phyloP scores from a whole-genome alignment of 2,888 invertebrate genomes.

The Rhingia rostrata region DNA sequence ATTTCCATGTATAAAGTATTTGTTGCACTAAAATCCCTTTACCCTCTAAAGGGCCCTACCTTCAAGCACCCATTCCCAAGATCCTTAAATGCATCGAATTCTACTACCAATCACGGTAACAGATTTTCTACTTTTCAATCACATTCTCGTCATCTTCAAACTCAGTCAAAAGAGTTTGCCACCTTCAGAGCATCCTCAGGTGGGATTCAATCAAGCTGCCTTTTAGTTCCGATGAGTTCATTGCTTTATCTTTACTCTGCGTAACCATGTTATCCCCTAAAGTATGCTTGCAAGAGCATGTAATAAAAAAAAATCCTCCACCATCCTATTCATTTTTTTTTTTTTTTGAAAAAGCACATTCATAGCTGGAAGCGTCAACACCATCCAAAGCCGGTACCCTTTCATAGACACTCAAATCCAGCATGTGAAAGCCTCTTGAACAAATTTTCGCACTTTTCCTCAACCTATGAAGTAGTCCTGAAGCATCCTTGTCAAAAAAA shows the following conservation, averaged over 20 bases:
- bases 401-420: not conserved
- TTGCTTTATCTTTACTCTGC: not conserved
- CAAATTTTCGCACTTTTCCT: constrained; percentile 65
- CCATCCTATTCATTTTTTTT: no score
- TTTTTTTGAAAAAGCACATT: constrained; percentile 10
- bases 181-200: not conserved
- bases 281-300: not conserved
- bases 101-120: no score
- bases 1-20: no score
- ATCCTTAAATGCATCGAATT: no score
- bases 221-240: not conserved
- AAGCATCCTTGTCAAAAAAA: constrained; percentile 54
- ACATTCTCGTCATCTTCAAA: not conserved
- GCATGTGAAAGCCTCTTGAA: constrained; percentile 60
- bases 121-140: no score
- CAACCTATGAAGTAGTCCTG: constrained; percentile 52
- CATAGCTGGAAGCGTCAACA: constrained; percentile 15
- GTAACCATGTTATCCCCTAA: not conserved
- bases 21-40: no score
- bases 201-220: not conserved
- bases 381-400: constrained; percentile 19
- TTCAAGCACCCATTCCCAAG: no score
- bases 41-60: no score
- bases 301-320: constrained; percentile 1
- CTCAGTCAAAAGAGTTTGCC: not conserved